phyloP scores from a whole-genome alignment of 1,140 invertebrate genomes.

The Notospermus geniculatus region DNA sequence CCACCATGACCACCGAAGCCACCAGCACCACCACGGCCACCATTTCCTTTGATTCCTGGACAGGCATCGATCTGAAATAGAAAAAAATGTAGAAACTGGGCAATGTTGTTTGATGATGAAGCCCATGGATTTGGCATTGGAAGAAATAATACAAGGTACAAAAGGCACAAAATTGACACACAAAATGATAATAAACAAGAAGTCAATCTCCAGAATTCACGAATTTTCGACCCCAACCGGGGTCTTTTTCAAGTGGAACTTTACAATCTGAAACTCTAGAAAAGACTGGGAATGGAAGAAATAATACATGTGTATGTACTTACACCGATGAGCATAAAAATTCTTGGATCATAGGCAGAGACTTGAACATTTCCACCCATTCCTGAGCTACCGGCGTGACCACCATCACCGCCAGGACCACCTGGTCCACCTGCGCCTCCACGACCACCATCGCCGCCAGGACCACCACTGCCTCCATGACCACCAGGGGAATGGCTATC shows the following conservation, averaged over 20 bases:
- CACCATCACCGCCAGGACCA: slow-evolving; percentile 3
- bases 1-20: not conserved
- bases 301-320: not conserved
- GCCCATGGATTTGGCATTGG: not conserved
- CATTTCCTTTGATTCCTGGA: not conserved
- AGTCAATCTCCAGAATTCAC: no score
- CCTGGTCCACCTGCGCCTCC: not conserved
- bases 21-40: not conserved
- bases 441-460: not conserved
- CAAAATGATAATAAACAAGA: not conserved
- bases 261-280: no score
- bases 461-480: not conserved
- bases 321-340: not conserved
- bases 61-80: slow-evolving; percentile 2
- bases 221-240: no score
- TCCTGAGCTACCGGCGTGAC: not conserved
- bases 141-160: not conserved
- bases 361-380: slow-evolving; percentile 3
- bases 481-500: not conserved
- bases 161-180: not conserved
- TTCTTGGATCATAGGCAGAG: slow-evolving; percentile 5
- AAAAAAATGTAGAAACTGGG: not conserved
- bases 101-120: no score
- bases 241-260: no score
- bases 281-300: no score